A percentile compares a stretch with the other conserved stretches of the same genome.
These are phyloP conservation scores for Montipora capricornis DNA, from an alignment of 64 coral and sea anemone genomes.

Conservation along the genomic window DNA sequence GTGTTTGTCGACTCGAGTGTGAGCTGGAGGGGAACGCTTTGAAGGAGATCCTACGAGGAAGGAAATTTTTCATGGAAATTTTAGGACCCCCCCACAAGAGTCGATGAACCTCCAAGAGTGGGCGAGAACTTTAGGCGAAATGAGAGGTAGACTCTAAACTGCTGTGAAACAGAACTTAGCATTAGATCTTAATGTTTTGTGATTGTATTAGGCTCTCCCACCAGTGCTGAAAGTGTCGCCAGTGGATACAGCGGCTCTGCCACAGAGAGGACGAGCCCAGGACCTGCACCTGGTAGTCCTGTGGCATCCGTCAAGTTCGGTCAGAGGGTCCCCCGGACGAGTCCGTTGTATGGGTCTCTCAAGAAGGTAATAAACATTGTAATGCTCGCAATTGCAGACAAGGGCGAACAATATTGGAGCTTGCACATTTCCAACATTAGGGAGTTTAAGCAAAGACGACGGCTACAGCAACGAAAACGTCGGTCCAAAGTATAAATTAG, in stretches of 20 bases:
- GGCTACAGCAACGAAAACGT: too few relatives aligned
- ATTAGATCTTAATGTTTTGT: neutral
- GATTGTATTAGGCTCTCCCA: conserved; percentile 70
- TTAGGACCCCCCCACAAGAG: too few relatives aligned
- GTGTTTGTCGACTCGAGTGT: too few relatives aligned
- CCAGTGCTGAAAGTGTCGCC: conserved; percentile 88
- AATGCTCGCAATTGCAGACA: neutral
- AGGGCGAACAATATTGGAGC: too few relatives aligned
- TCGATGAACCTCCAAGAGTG: too few relatives aligned
- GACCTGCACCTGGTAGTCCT: conserved; percentile 89
- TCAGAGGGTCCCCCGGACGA: conserved; percentile 49
- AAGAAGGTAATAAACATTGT: conserved; percentile 66
- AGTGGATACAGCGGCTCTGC: conserved; percentile 74
- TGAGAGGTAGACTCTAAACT: neutral
- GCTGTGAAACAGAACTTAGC: neutral
- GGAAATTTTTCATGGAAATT: too few relatives aligned
- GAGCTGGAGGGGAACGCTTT: too few relatives aligned
- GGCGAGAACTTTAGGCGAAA: neutral
- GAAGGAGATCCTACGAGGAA: too few relatives aligned
- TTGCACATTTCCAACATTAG: too few relatives aligned
- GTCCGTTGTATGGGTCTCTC: conserved; percentile 78
- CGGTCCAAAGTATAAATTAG: too few relatives aligned
- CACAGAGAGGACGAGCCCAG: conserved; percentile 58
- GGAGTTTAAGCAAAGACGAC: too few relatives aligned
- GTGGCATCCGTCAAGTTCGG: conserved; percentile 79